A percentile compares a stretch with the other conserved stretches of the same genome.
These are phyloP conservation scores for Nycteola revayana DNA, from an alignment of 2,888 invertebrate genomes.

Conservation along the genomic window DNA sequence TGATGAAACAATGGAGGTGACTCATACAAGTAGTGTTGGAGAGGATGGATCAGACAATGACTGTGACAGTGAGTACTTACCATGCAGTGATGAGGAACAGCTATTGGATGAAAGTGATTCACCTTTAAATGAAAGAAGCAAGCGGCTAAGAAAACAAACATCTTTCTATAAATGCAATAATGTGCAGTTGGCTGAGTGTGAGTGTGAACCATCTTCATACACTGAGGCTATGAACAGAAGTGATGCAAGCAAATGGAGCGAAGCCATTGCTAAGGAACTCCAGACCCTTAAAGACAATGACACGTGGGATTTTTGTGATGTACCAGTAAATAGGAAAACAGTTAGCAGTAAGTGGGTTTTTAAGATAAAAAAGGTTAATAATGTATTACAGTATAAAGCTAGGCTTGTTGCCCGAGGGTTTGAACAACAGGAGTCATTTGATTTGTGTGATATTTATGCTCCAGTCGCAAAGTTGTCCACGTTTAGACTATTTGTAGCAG, in stretches of 20 bases:
- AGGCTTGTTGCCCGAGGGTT: constrained; percentile 4
- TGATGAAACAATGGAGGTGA: too few relatives aligned
- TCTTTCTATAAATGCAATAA: constrained; percentile 2
- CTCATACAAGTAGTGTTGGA: too few relatives aligned
- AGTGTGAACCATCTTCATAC: constrained; percentile 1
- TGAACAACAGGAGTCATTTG: constrained; percentile 2
- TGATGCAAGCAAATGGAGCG: neutral
- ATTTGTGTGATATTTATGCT: constrained; percentile 1
- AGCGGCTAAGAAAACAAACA: neutral
- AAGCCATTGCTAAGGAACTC: constrained; percentile 1
- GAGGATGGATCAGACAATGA: too few relatives aligned
- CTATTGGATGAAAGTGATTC: too few relatives aligned
- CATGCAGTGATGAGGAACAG: too few relatives aligned
- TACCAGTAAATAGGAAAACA: neutral
- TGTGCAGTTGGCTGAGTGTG: neutral
- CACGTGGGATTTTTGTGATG: neutral
- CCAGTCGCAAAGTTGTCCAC: constrained; percentile 3
- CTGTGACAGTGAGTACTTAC: too few relatives aligned
- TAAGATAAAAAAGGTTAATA: constrained; percentile 2
- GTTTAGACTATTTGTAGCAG: constrained; percentile 2
- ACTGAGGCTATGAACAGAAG: constrained; percentile 1
- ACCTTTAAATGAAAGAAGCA: neutral
- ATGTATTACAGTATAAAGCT: constrained; percentile 1
- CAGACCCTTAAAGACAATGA: constrained; percentile 2
- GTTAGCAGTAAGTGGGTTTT: constrained; percentile 5